Evolutionary conservation across 2,113 vertebrate genomes (phyloP).

Genomic region (Lamprologus tigripictilis): DNA sequence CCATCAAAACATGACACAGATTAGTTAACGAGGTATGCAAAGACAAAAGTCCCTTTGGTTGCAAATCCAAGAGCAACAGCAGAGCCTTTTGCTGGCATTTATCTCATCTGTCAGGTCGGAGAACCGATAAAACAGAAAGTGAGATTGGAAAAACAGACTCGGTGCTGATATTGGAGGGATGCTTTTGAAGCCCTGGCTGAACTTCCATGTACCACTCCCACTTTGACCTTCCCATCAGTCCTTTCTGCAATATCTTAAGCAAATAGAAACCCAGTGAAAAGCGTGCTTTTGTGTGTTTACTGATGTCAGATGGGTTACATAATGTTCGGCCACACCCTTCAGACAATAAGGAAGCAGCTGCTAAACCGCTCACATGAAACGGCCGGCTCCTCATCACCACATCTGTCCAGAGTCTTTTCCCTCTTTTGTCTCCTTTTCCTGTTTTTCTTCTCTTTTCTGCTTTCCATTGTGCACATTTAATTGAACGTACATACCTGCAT

Average conservation of each 20-base stretch:
- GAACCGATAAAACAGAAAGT: neutral
- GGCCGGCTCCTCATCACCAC: neutral
- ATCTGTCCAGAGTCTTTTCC: neutral
- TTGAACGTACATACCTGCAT: neutral
- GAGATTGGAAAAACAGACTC: neutral
- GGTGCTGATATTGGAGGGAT: neutral
- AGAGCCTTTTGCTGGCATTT: neutral
- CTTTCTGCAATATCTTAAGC: neutral
- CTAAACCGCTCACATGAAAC: neutral
- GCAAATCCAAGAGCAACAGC: constrained; percentile 27
- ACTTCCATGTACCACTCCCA: neutral
- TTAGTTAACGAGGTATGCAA: neutral
- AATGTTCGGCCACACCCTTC: constrained; percentile 14
- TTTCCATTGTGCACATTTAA: neutral
- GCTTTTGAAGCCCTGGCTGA: neutral
- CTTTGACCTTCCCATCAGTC: neutral
- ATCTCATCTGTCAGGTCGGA: neutral
- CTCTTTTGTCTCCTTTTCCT: constrained; percentile 35
- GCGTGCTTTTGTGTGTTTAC: neutral
- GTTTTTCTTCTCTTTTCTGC: constrained; percentile 18
- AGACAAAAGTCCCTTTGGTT: neutral
- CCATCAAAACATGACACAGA: neutral
- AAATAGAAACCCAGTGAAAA: neutral
- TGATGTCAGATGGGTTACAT: constrained; percentile 1
- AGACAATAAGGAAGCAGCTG: constrained; percentile 40